Conservation (phyloP, 2,888 invertebrate genomes). For the Pterostichus madidus region DNA sequence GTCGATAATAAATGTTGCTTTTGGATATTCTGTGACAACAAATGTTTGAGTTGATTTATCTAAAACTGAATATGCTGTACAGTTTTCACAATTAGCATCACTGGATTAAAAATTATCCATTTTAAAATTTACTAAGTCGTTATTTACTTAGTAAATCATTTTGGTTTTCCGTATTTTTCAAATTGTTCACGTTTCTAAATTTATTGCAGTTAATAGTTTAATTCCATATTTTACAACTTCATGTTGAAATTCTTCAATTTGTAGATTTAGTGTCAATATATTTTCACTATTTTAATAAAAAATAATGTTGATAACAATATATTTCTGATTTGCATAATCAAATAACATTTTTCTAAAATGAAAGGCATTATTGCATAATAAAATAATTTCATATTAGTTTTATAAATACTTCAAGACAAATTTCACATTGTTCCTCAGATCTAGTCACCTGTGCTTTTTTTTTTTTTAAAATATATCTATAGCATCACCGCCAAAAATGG, state of each 20-base stretch:
- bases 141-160: neutral
- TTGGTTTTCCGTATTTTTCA: slow-evolving; percentile 5
- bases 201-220: neutral
- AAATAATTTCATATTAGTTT: too few species aligned
- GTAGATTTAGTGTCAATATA: too few species aligned
- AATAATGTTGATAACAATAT: too few species aligned
- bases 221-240: neutral
- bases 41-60: slow-evolving; percentile 1
- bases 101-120: slow-evolving; percentile 18
- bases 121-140: neutral
- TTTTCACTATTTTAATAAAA: too few species aligned
- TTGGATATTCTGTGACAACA: slow-evolving; percentile 3
- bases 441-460: too few species aligned
- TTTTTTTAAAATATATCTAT: too few species aligned
- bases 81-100: neutral
- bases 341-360: too few species aligned
- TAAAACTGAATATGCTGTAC: neutral
- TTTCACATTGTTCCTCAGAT: too few species aligned
- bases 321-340: too few species aligned
- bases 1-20: slow-evolving; percentile 7
- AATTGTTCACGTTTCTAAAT: neutral
- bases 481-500: too few species aligned
- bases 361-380: too few species aligned
- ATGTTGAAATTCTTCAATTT: neutral
- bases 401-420: too few species aligned